Conservation (phyloP, 2,113 vertebrate species). For the human region DNA sequence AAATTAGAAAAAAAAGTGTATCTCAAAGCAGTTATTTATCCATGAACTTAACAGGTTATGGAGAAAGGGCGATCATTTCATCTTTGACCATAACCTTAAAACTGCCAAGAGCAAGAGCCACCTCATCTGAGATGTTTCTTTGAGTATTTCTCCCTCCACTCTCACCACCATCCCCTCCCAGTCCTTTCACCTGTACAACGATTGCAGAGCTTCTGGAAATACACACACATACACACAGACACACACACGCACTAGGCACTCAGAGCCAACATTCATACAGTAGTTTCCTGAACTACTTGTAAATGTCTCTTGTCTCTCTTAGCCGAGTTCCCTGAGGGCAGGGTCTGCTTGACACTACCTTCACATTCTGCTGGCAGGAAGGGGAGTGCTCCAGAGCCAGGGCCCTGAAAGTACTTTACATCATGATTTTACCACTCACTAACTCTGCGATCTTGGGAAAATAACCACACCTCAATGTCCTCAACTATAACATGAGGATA, state of each 20-base stretch:
- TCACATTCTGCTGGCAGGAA: not conserved
- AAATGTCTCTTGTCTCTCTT: not conserved
- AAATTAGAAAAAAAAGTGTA: not conserved
- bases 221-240: not conserved
- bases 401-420: not conserved
- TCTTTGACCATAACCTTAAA: not conserved
- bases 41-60: not conserved
- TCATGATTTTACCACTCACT: not conserved
- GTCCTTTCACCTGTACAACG: not conserved
- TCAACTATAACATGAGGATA: not conserved
- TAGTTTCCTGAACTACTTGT: not conserved
- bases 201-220: not conserved
- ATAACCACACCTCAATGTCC: not conserved
- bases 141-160: not conserved
- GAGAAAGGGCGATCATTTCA: not conserved
- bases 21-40: not conserved
- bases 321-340: rapidly evolving
- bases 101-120: not conserved
- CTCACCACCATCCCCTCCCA: not conserved
- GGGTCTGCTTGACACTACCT: not conserved
- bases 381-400: not conserved
- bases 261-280: not conserved
- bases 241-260: not conserved
- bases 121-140: not conserved
- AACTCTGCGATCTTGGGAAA: not conserved